A percentile compares a stretch with the other conserved stretches of the same genome.
Evolutionary conservation across 1,140 invertebrate genomes (phyloP).

Genomic region (Platyscapa corneri): DNA sequence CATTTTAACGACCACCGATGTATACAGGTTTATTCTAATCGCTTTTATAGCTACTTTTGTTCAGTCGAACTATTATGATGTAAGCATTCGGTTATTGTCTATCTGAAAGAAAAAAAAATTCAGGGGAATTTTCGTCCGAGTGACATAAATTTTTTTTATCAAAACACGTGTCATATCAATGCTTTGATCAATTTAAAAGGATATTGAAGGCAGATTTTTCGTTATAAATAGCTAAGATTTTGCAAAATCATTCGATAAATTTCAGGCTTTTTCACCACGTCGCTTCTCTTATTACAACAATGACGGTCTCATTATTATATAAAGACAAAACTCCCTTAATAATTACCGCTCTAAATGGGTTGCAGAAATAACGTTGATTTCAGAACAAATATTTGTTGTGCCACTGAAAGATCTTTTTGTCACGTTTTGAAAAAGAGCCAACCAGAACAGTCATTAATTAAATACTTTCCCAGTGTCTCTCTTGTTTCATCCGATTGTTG

Average conservation of each 20-base stretch:
- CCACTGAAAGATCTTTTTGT: not conserved
- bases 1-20: not conserved
- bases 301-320: not conserved
- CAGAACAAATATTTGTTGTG: not conserved
- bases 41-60: not conserved
- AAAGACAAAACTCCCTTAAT: not conserved
- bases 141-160: not conserved
- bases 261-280: not conserved
- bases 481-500: not conserved
- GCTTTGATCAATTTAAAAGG: no score
- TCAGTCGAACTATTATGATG: not conserved
- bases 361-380: not conserved
- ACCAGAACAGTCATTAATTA: not conserved
- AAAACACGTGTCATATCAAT: no score
- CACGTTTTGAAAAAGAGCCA: not conserved
- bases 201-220: no score
- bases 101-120: not conserved
- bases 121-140: not conserved
- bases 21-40: not conserved
- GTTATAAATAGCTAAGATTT: not conserved
- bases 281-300: not conserved
- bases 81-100: not conserved
- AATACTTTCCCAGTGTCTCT: not conserved
- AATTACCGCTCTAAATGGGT: not conserved
- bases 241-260: not conserved